phyloP scores from a whole-genome alignment of 1,140 invertebrate species.

The Drosophila prosaltans region DNA sequence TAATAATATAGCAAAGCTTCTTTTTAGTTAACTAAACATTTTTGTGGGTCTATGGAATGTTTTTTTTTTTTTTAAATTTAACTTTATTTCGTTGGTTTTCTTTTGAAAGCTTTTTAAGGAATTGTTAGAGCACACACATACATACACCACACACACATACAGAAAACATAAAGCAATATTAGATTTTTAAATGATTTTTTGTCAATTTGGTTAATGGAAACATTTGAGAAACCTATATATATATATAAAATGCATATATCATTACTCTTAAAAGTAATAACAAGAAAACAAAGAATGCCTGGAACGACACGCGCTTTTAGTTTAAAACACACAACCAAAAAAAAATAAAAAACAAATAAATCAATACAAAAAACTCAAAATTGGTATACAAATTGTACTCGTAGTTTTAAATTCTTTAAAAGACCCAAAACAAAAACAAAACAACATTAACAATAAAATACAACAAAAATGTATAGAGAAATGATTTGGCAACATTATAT shows the following conservation, averaged over 20 bases:
- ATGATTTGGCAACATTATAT: neutral
- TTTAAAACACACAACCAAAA: slow-evolving; percentile 1
- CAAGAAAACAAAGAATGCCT: slow-evolving; percentile 28
- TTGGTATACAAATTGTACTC: slow-evolving; percentile 6
- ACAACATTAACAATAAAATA: slow-evolving; percentile 19
- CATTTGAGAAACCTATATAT: slow-evolving; percentile 24
- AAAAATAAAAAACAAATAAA: neutral
- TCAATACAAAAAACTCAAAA: neutral
- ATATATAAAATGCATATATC: slow-evolving; percentile 37
- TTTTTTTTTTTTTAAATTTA: slow-evolving; percentile 33
- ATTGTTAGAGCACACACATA: slow-evolving; percentile 61
- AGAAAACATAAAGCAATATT: slow-evolving; percentile 68
- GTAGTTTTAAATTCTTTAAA: slow-evolving; percentile 8
- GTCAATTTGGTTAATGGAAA: slow-evolving; percentile 67
- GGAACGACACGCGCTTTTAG: neutral
- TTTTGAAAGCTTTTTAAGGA: slow-evolving; percentile 41
- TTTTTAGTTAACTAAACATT: slow-evolving; percentile 25
- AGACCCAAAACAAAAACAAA: slow-evolving; percentile 13
- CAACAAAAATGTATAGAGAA: slow-evolving; percentile 8
- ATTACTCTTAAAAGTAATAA: slow-evolving; percentile 43
- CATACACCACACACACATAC: slow-evolving; percentile 21
- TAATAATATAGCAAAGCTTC: slow-evolving; percentile 7
- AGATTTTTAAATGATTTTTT: slow-evolving; percentile 67
- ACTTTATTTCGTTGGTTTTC: slow-evolving; percentile 20
- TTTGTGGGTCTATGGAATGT: slow-evolving; percentile 49